These are phyloP conservation scores for Macrosteles quadrilineatus DNA, from an alignment of 1,140 invertebrate species.

Conservation along the genomic window DNA sequence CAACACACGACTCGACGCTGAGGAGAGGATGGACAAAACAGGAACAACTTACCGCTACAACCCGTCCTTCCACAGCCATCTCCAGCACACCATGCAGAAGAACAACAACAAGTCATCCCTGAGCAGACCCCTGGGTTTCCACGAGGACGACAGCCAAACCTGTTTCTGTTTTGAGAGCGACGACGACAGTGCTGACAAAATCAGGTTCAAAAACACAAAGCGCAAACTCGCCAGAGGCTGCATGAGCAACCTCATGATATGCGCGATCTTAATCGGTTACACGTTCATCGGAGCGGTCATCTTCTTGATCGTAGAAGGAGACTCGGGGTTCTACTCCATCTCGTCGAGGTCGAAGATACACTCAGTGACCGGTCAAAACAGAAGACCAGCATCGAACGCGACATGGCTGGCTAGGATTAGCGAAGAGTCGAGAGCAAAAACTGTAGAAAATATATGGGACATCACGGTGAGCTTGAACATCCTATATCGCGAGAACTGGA, in stretches of 20 bases:
- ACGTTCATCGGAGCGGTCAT: constrained; percentile 89
- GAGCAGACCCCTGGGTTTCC: not conserved
- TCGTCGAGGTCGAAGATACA: constrained; percentile 37
- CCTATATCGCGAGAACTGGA: constrained; percentile 94
- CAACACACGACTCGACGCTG: not conserved
- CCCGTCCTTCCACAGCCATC: not conserved
- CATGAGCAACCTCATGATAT: constrained; percentile 86
- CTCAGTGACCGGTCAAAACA: constrained; percentile 38
- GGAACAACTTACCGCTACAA: constrained; percentile 1
- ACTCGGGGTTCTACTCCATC: constrained; percentile 53
- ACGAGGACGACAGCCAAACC: constrained; percentile 49
- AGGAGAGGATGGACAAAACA: not conserved
- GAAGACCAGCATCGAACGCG: constrained; percentile 41
- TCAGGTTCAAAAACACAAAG: constrained; percentile 62
- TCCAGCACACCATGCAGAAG: not conserved
- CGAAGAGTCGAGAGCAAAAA: constrained; percentile 68
- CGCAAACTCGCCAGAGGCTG: constrained; percentile 67
- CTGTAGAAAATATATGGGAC: constrained; percentile 90
- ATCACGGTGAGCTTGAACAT: constrained; percentile 93
- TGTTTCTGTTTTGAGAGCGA: constrained; percentile 63
- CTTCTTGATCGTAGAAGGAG: constrained; percentile 87
- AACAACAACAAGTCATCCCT: constrained; percentile 21
- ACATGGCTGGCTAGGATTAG: constrained; percentile 52
- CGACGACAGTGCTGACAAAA: constrained; percentile 49
- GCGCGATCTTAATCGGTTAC: constrained; percentile 83